Conservation (phyloP, 2,797 vertebrate species). For the Danio jaintianensis region DNA sequence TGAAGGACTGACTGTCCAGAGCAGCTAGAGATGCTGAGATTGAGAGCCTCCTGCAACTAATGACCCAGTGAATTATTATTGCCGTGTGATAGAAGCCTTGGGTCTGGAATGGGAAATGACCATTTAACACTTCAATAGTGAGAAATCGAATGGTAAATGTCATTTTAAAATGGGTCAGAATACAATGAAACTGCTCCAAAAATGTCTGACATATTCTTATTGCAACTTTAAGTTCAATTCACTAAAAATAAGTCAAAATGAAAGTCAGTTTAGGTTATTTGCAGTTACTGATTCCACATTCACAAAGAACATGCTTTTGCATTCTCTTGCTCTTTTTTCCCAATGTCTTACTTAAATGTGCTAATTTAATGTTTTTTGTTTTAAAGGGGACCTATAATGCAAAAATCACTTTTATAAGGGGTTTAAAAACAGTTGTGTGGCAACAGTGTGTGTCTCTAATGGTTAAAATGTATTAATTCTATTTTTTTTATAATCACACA, state of each 20-base stretch:
- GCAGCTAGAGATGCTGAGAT: conserved; percentile 29
- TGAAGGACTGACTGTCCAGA: neutral
- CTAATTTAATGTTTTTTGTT: too few species aligned
- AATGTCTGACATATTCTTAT: neutral
- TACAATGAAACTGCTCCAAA: neutral
- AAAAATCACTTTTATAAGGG: too few species aligned
- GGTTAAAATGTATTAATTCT: too few species aligned
- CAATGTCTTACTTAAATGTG: neutral
- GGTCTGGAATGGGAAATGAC: conserved; percentile 29
- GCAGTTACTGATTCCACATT: too few species aligned
- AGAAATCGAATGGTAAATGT: conserved; percentile 30
- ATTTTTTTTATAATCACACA: too few species aligned
- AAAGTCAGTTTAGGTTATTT: too few species aligned
- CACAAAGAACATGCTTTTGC: neutral
- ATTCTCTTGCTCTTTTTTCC: too few species aligned
- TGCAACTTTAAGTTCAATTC: too few species aligned
- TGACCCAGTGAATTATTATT: conserved; percentile 36
- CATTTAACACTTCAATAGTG: conserved; percentile 41
- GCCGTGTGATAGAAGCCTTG: conserved; percentile 28
- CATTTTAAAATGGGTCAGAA: conserved; percentile 28
- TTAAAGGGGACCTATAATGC: too few species aligned
- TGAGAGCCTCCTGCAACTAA: conserved; percentile 34
- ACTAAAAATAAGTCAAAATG: too few species aligned
- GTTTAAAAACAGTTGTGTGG: too few species aligned
- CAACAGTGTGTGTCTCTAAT: too few species aligned